Evolutionary conservation across 2,888 invertebrate species (phyloP), one percentile per base, ranked within the genome.

Genomic region (Campoplex nolae): DNA sequence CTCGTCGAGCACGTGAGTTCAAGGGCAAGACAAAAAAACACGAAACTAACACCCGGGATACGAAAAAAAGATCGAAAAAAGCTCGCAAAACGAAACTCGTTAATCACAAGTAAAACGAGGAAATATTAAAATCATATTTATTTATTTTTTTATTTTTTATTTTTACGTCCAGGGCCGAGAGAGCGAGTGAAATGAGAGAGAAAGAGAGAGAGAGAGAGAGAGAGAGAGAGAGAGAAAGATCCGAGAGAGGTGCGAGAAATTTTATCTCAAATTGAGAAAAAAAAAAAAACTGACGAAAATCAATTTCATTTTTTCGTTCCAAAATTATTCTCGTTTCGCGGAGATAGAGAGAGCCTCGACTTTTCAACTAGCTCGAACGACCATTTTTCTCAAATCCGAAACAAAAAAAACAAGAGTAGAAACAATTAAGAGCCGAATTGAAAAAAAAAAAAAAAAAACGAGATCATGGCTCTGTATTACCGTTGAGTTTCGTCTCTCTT

Each of bases 1-100:
- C 96, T 92, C 96, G 96, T 95, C 95, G 95, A 95, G 96, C 97
- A 97, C 97, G 98, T 97, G 97, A 98, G 98, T 97, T 97, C 93
- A 97, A 97, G 96, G 96, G 96, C 90, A 93, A 93, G 92, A 93
- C 92, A 91, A 93, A 93, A 92, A 93, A 94, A 92, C 93, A 93
- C 56, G 67, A 85, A 91, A 91, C 89, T 90, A 91, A 90, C 91
- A 91, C 89, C 86, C 89, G 83, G 35, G 70, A 28, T n/a, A 77
- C 88, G 86, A 78, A 82, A 83, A 88, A 87, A 75, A 85, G 90
- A 89, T 87, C 92, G 89, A 92, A 92, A 86, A 92, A 92, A 89
- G 88, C 92, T 89, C 92, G 92, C 83, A 92, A 93, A 84, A 89
- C 91, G 78, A 90, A 89, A 88, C 45, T 85, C 73, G 80, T 85